phyloP scores from a whole-genome alignment of 2,888 invertebrate species.

The Spialia ferax region DNA sequence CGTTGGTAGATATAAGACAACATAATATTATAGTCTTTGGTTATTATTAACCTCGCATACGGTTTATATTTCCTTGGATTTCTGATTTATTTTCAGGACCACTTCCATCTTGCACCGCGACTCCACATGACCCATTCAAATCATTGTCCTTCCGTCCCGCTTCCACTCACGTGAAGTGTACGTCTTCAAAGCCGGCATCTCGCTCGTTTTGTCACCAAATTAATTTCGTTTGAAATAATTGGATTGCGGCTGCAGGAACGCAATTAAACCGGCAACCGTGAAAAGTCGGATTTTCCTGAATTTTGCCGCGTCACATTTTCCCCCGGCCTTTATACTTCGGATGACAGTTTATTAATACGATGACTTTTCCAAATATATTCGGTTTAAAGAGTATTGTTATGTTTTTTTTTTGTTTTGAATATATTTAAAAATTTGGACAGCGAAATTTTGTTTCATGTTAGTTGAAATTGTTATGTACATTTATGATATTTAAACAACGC shows the following conservation, averaged over 20 bases:
- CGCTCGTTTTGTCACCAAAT: constrained; percentile 55
- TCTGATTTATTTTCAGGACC: not conserved
- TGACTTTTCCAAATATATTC: not conserved
- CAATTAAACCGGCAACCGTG: constrained; percentile 53
- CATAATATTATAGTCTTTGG: too few species aligned
- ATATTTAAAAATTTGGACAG: too few species aligned
- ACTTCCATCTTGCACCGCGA: not conserved
- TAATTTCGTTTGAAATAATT: constrained; percentile 58
- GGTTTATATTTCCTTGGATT: too few species aligned
- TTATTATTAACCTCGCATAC: too few species aligned
- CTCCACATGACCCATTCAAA: constrained; percentile 6
- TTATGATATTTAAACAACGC: too few species aligned
- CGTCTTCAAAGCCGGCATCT: constrained; percentile 1
- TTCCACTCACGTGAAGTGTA: constrained; percentile 8
- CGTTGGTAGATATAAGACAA: too few species aligned
- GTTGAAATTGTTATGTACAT: too few species aligned
- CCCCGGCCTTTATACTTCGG: constrained; percentile 11
- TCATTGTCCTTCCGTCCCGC: not conserved
- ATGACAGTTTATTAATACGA: constrained; percentile 27
- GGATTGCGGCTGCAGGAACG: constrained; percentile 54
- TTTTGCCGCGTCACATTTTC: constrained; percentile 13
- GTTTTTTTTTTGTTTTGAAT: not conserved
- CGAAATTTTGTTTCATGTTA: too few species aligned
- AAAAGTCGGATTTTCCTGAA: constrained; percentile 40
- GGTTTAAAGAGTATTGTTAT: constrained; percentile 12